Evolutionary conservation across 2,113 vertebrate genomes (phyloP).

Genomic region (Xiphophorus maculatus): DNA sequence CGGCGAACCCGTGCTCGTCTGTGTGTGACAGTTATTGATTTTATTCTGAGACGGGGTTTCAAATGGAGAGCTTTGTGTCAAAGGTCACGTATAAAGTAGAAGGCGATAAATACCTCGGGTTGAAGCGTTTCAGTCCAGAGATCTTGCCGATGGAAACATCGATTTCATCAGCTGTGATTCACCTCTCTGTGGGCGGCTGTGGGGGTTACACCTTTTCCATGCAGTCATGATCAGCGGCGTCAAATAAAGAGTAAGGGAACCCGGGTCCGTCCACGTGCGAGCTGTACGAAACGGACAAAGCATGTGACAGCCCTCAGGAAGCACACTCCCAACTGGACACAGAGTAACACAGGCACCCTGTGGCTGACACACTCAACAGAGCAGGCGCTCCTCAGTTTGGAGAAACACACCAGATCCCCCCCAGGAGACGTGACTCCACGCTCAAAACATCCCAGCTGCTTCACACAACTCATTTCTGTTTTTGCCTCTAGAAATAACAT

Average conservation of each 20-base stretch:
- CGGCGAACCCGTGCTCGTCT: neutral
- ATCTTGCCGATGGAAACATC: constrained; percentile 22
- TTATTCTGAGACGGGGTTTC: neutral
- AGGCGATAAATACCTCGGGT: constrained; percentile 9
- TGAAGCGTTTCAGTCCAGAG: neutral
- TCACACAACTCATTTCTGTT: neutral
- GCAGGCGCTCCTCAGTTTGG: constrained; percentile 67
- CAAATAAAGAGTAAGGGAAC: constrained; percentile 19
- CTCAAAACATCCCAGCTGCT: constrained; percentile 43
- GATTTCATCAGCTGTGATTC: constrained; percentile 45
- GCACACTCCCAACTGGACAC: neutral
- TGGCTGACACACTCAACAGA: constrained; percentile 28
- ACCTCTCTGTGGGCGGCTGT: constrained; percentile 47
- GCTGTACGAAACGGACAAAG: constrained; percentile 11
- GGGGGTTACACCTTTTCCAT: constrained; percentile 18
- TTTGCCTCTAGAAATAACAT: too few relatives aligned
- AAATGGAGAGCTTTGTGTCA: neutral
- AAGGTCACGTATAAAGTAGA: neutral
- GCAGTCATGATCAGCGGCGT: constrained; percentile 21
- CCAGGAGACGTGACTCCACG: constrained; percentile 49
- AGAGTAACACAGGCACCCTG: neutral
- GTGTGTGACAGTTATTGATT: neutral
- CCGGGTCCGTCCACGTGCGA: constrained; percentile 28
- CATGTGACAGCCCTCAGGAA: neutral
- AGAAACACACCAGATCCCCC: constrained; percentile 48